Evolutionary conservation across 2,888 invertebrate species (phyloP), one percentile per base, ranked within the genome.

Genomic region (Conops quadrifasciatus): DNA sequence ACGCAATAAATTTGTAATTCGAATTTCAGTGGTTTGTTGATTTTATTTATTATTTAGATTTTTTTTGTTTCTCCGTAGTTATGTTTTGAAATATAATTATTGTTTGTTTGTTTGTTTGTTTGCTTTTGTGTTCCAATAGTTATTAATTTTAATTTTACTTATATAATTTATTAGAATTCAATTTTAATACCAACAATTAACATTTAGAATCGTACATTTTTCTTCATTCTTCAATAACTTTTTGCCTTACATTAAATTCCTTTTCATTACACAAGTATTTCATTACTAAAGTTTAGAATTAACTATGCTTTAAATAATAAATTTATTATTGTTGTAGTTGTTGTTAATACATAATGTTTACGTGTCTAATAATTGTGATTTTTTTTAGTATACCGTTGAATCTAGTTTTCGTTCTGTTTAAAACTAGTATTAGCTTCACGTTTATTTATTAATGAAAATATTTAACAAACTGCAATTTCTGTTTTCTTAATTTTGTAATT

Each of bases 171-270:
- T 68, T 47, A 60, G 26, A 28, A 45, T 59, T 47, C 59, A 60
- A 26, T 59, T 69, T 69, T 45, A 67, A 67, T 69, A 70, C 64
- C 64, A 70, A 70, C 70, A 70, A 70, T 64, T 70, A 70, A 70
- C 70, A 70, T 70, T 70, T 70, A 70, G 70, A 70, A 70, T 70
- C 64, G 47, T 4, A 4, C 36, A 36, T 64, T 70, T 69, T 51
- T 63, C 21, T 47, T 60, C 43, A 60, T 30, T 47, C 59, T 59
- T 30, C 36, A 36, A 36, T 36, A 67, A 53, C 16, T 59, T 62
- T 51, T 62, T 60, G 60, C 51, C 62, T 60, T 68, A 30, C 19
- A 62, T 30, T 67, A 67, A 67, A 47, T 21, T 28, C 36, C 16
- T 53, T 66, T 45, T 30, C 16, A 53, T 45, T n/a, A 49, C 51